Evolutionary conservation across 2,113 vertebrate genomes (phyloP).

Genomic region (Pterocles burchelli): DNA sequence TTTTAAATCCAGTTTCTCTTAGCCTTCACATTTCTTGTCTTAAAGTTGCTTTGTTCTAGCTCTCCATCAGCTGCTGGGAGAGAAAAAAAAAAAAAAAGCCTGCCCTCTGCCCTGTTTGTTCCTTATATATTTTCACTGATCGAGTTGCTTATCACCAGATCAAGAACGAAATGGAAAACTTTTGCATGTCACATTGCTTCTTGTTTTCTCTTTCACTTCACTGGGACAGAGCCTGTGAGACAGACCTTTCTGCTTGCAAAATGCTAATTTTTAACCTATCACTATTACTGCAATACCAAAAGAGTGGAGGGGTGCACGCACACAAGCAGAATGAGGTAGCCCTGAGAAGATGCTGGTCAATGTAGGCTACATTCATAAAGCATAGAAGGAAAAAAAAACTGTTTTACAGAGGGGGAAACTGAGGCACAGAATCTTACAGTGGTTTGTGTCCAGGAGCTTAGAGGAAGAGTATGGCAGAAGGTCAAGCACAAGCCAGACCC

Average conservation of each 20-base stretch:
- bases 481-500: background rate
- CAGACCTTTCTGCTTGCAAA: background rate
- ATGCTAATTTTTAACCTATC: background rate
- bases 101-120: background rate
- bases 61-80: background rate
- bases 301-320: background rate
- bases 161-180: constrained; percentile 1
- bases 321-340: background rate
- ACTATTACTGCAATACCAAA: background rate
- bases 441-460: background rate
- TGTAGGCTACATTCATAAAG: background rate
- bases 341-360: background rate
- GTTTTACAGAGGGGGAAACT: background rate
- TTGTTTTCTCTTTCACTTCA: background rate
- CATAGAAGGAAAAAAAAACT: background rate
- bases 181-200: background rate
- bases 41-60: background rate
- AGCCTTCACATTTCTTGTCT: background rate
- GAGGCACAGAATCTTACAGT: background rate
- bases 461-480: background rate
- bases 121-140: background rate
- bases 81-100: background rate
- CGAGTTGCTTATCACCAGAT: background rate
- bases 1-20: background rate
- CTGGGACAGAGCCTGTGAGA: background rate